A percentile compares a stretch with the other conserved stretches of the same genome.
These are phyloP conservation scores for Forficula auricularia DNA, from an alignment of 1,140 invertebrate species.

Conservation along the genomic window DNA sequence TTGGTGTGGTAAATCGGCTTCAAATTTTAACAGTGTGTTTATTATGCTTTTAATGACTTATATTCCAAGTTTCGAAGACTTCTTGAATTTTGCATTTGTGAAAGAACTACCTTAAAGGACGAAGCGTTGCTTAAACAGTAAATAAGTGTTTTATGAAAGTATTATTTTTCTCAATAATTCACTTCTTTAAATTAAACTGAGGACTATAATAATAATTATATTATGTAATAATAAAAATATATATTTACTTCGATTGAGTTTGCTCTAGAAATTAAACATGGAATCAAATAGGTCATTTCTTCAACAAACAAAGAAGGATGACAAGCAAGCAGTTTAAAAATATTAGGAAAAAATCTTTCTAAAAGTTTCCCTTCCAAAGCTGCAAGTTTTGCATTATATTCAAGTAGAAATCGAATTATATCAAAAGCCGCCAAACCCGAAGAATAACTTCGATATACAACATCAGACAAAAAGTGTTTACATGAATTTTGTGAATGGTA, in stretches of 20 bases:
- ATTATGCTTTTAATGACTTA: no score
- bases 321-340: conserved; percentile 12
- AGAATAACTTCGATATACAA: conserved; percentile 10
- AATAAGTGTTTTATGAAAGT: no score
- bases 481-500: conserved; percentile 7
- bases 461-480: conserved; percentile 8
- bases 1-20: no score
- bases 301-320: conserved; percentile 12
- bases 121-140: no score
- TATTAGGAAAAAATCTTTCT: conserved; percentile 10
- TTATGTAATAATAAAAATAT: neutral
- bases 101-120: no score
- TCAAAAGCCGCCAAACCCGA: conserved; percentile 10
- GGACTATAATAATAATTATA: no score
- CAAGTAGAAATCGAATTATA: conserved; percentile 5
- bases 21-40: no score
- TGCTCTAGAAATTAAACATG: conserved; percentile 1
- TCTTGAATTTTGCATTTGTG: no score
- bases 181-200: no score
- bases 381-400: conserved; percentile 1
- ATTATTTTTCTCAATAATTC: no score
- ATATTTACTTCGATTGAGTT: conserved; percentile 7
- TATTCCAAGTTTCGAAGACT: no score
- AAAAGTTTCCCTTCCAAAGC: neutral
- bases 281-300: conserved; percentile 10